Conservation (phyloP, 2,797 vertebrate species). For the Acridotheres tristis region DNA sequence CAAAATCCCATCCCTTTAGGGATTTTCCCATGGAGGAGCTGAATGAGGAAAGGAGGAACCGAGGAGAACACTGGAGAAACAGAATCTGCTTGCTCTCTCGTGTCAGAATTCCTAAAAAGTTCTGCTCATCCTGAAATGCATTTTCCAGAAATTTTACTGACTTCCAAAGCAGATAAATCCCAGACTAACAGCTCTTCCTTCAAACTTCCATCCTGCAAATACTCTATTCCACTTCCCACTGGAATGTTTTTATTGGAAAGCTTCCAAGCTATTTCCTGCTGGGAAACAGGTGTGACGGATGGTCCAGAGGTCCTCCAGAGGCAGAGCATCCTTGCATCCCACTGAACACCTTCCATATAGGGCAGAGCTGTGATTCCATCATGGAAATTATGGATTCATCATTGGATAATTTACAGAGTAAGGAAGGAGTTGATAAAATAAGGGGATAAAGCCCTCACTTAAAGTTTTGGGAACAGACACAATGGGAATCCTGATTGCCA, state of each 20-base stretch:
- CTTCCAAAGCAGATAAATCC: neutral
- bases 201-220: neutral
- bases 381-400: accelerated
- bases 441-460: accelerated
- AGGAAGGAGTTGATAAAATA: neutral
- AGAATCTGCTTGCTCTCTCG: accelerated
- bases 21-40: neutral
- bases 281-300: neutral
- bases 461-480: neutral
- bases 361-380: accelerated
- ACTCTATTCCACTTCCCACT: neutral
- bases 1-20: neutral
- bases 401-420: accelerated
- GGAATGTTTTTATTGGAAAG: neutral
- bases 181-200: neutral
- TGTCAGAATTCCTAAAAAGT: accelerated
- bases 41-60: neutral
- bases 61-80: neutral
- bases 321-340: neutral
- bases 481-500: accelerated
- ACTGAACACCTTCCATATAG: neutral
- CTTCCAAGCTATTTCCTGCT: neutral
- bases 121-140: neutral
- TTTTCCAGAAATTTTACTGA: neutral
- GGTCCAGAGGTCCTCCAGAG: neutral